Percentiles rank a stretch among this genome's conserved stretches.
Conservation (phyloP, 92 coral and sea anemone genomes). For the Zoanthus sociatus region DNA sequence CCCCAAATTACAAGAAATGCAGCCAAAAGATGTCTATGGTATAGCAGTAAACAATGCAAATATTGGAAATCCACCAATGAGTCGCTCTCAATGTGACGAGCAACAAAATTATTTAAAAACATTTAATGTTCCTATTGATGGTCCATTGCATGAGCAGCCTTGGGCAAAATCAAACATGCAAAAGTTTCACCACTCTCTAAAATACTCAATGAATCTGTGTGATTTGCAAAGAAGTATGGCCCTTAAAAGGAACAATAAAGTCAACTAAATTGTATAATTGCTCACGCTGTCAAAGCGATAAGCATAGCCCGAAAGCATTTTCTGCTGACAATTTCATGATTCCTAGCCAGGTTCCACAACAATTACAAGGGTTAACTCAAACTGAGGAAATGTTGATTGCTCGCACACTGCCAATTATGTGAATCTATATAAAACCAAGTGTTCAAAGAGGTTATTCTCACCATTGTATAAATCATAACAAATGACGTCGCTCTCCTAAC, state of each 20-base stretch:
- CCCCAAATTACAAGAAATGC: conserved; percentile 34
- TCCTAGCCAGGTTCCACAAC: conserved; percentile 41
- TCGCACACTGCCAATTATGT: not conserved
- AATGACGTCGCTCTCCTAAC: too few relatives aligned
- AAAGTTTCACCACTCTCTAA: conserved; percentile 34
- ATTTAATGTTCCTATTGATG: conserved; percentile 36
- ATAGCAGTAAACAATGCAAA: conserved; percentile 17
- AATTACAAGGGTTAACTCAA: conserved; percentile 27
- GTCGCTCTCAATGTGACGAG: conserved; percentile 22
- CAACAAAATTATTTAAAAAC: conserved; percentile 30
- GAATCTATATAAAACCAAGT: conserved; percentile 1
- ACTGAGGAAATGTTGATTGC: conserved; percentile 20
- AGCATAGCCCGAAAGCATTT: conserved; percentile 63
- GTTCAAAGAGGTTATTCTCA: conserved; percentile 10
- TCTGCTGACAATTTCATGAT: conserved; percentile 63
- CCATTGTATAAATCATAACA: not conserved
- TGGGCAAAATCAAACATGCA: conserved; percentile 29
- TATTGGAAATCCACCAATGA: conserved; percentile 29
- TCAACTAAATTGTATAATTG: conserved; percentile 52
- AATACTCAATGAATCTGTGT: conserved; percentile 44
- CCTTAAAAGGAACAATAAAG: conserved; percentile 61
- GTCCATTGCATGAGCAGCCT: conserved; percentile 44
- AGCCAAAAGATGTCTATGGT: conserved; percentile 30
- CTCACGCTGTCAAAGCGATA: conserved; percentile 62
- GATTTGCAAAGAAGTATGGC: conserved; percentile 65